phyloP scores from a whole-genome alignment of 2,888 invertebrate genomes.

The Orgyia antiqua region DNA sequence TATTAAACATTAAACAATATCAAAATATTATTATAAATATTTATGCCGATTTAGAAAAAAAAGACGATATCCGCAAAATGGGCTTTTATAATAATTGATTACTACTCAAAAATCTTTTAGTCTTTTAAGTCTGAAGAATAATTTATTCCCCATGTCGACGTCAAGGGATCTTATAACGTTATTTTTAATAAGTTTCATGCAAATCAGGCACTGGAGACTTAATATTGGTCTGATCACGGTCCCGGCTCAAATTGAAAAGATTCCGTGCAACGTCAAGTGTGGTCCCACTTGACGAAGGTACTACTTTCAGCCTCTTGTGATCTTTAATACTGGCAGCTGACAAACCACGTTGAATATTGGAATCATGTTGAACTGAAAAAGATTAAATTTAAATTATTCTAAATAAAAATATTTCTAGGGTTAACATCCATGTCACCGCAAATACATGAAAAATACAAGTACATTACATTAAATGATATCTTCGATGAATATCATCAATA shows the following conservation, averaged over 20 bases:
- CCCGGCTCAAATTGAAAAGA: constrained; percentile 65
- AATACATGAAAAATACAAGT: not conserved
- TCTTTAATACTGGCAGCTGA: constrained; percentile 56
- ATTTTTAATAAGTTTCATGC: constrained; percentile 73
- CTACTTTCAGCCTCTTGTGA: constrained; percentile 48
- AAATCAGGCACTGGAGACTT: constrained; percentile 59
- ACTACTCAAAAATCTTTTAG: no score
- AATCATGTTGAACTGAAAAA: constrained; percentile 17
- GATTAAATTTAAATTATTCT: no score
- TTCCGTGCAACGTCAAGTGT: constrained; percentile 56
- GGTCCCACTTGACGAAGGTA: constrained; percentile 66
- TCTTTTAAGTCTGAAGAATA: not conserved
- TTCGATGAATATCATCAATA: no score
- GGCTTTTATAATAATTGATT: no score
- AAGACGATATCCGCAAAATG: no score
- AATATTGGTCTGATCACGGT: constrained; percentile 60
- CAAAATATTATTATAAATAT: no score
- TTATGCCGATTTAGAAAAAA: no score
- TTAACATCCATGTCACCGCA: no score
- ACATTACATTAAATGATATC: not conserved
- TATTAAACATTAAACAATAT: no score
- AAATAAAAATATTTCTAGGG: no score
- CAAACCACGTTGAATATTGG: constrained; percentile 53
- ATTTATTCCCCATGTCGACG: constrained; percentile 23
- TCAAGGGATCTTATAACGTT: constrained; percentile 34